A percentile compares a stretch with the other conserved stretches of the same genome.
Evolutionary conservation across 2,888 invertebrate species (phyloP).

Genomic region (Dynastes hyllus): DNA sequence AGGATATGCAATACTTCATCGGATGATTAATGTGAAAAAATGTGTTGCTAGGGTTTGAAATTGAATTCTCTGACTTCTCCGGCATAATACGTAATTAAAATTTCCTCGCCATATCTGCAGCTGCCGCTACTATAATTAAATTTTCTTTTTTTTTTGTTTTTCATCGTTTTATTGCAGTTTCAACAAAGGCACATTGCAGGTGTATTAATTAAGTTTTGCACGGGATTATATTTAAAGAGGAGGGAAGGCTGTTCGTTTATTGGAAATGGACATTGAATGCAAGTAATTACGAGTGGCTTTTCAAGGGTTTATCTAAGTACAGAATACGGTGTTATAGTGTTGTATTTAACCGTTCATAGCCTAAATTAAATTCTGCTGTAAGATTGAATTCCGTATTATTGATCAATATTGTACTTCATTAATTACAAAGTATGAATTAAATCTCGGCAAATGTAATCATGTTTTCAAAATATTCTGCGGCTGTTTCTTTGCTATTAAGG

Average conservation of each 20-base stretch:
- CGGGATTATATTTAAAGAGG: background rate
- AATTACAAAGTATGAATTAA: background rate
- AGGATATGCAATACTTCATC: constrained; percentile 19
- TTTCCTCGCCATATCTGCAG: constrained; percentile 16
- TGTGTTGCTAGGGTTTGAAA: constrained; percentile 16
- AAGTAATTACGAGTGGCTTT: background rate
- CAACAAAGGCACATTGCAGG: constrained; percentile 1
- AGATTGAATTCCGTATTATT: background rate
- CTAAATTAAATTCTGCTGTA: background rate
- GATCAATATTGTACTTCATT: background rate
- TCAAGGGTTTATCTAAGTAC: background rate
- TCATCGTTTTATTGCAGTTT: constrained; percentile 1
- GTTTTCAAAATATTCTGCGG: too few relatives aligned
- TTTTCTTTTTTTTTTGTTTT: constrained; percentile 6
- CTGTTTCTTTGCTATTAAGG: too few relatives aligned
- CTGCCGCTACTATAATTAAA: constrained; percentile 12
- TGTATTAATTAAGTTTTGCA: background rate
- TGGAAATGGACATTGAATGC: background rate
- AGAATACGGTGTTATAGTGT: background rate
- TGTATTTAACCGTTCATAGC: background rate
- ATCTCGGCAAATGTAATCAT: too few relatives aligned
- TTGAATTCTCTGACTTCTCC: constrained; percentile 20
- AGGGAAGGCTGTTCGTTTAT: background rate
- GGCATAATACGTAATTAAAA: constrained; percentile 13
- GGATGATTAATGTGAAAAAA: constrained; percentile 27